Evolutionary conservation across 1,140 invertebrate genomes (phyloP).

Genomic region (Pogonomyrmex barbatus): DNA sequence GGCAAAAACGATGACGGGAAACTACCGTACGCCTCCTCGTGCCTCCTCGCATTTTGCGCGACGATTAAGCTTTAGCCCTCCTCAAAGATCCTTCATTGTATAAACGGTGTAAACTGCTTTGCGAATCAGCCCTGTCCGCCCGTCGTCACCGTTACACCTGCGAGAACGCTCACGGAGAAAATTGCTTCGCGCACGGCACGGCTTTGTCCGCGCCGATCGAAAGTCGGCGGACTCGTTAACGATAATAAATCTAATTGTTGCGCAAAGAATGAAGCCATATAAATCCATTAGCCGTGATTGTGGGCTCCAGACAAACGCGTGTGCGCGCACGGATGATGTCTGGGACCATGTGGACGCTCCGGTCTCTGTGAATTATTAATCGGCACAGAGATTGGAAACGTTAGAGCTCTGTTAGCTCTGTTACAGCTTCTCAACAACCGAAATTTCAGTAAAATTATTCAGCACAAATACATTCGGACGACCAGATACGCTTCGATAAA

Average conservation of each 20-base stretch:
- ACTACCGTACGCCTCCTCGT: constrained; percentile 34
- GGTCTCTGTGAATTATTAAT: constrained; percentile 57
- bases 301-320: constrained; percentile 39
- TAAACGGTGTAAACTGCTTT: constrained; percentile 76
- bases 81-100: constrained; percentile 73
- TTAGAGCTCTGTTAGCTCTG: constrained; percentile 46
- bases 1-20: constrained; percentile 62
- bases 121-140: constrained; percentile 52
- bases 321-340: constrained; percentile 36
- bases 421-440: constrained; percentile 35
- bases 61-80: constrained; percentile 69
- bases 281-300: constrained; percentile 60
- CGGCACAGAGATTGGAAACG: constrained; percentile 48
- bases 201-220: constrained; percentile 73
- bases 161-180: constrained; percentile 61
- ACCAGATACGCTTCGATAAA: constrained; percentile 26
- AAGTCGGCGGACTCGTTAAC: constrained; percentile 63
- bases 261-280: constrained; percentile 55
- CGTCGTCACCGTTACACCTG: constrained; percentile 66
- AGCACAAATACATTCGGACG: constrained; percentile 13
- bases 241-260: constrained; percentile 71
- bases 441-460: constrained; percentile 50
- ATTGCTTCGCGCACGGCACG: constrained; percentile 64
- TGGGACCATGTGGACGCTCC: not conserved
- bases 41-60: not conserved